A percentile compares a stretch with the other conserved stretches of the same genome.
Conservation (phyloP, 2,113 vertebrate species). For the Oncorhynchus keta region DNA sequence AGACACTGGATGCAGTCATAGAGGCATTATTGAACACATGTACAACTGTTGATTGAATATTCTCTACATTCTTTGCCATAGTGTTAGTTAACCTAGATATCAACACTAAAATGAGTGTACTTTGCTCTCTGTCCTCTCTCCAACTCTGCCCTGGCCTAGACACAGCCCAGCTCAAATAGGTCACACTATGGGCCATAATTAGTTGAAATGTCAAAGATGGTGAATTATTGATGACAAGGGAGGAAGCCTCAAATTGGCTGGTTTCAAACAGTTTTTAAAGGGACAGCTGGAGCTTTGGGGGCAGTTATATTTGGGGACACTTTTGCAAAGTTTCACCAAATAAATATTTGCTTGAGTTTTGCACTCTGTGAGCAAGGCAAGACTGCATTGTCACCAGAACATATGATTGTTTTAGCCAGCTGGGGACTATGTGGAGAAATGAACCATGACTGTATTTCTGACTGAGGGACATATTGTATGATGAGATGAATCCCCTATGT, state of each 20-base stretch:
- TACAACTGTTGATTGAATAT: not conserved
- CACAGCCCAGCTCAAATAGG: slow-evolving; percentile 67
- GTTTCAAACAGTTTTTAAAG: slow-evolving; percentile 53
- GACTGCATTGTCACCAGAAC: not conserved
- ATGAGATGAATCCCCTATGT: not conserved
- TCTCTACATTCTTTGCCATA: not conserved
- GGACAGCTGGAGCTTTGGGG: slow-evolving; percentile 55
- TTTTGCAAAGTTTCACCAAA: too few relatives aligned
- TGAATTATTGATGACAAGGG: slow-evolving; percentile 77
- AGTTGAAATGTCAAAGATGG: slow-evolving; percentile 72
- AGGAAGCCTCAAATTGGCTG: slow-evolving; percentile 60
- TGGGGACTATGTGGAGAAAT: not conserved
- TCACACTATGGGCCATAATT: slow-evolving; percentile 72
- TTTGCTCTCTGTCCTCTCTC: not conserved
- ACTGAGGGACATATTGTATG: not conserved
- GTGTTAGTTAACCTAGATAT: not conserved
- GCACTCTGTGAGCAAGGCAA: not conserved
- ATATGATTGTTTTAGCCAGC: not conserved
- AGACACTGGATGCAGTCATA: not conserved
- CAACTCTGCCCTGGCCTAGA: not conserved
- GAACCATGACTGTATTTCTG: too few relatives aligned
- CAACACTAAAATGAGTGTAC: not conserved
- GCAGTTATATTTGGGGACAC: not conserved
- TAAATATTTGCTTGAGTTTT: too few relatives aligned
- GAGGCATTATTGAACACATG: too few relatives aligned